A percentile compares a stretch with the other conserved stretches of the same genome.
phyloP scores from a whole-genome alignment of 2,113 vertebrate genomes.

The Manacus vitellinus region DNA sequence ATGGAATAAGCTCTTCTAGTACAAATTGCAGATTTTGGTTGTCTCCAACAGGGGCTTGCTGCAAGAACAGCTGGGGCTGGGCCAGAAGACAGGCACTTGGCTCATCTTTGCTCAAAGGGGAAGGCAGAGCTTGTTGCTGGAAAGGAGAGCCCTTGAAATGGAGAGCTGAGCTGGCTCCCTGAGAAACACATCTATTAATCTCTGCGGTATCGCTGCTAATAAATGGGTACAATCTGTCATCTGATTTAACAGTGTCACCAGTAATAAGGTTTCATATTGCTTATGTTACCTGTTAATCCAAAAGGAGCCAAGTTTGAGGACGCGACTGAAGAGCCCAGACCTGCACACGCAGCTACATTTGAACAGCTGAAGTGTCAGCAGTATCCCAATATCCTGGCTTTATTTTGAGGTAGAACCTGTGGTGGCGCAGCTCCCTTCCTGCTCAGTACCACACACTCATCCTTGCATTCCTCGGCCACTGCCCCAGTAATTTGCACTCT shows the following conservation, averaged over 20 bases:
- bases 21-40: neutral
- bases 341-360: accelerated
- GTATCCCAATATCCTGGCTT: neutral
- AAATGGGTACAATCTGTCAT: neutral
- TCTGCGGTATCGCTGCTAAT: slow-evolving; percentile 4
- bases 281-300: neutral
- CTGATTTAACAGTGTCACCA: neutral
- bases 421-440: neutral
- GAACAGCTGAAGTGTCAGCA: neutral
- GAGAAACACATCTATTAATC: neutral
- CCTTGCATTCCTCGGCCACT: neutral
- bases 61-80: neutral
- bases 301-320: neutral
- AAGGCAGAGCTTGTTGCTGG: neutral
- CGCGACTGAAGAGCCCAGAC: neutral
- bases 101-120: neutral
- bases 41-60: neutral
- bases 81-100: neutral
- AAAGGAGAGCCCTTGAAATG: neutral
- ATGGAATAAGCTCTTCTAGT: neutral
- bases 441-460: neutral
- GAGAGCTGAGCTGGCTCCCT: neutral
- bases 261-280: neutral
- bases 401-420: neutral
- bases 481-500: neutral